Evolutionary conservation across 2,888 invertebrate genomes (phyloP).

Genomic region (Sylvicola fuscatus): DNA sequence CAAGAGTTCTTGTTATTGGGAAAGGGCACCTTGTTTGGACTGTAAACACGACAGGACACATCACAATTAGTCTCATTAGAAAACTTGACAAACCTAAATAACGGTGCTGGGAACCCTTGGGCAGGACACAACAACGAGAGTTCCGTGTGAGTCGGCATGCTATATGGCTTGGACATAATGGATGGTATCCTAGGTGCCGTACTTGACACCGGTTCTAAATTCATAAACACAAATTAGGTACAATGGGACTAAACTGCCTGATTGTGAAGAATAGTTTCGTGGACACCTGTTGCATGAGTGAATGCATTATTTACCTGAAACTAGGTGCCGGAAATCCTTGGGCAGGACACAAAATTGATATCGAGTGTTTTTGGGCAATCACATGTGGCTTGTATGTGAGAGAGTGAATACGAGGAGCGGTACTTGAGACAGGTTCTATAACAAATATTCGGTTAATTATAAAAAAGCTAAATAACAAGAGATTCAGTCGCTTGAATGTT

Average conservation of each 20-base stretch:
- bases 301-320: conserved; percentile 32
- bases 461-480: too few relatives aligned
- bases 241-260: too few relatives aligned
- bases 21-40: too few relatives aligned
- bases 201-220: conserved; percentile 29
- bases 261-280: too few relatives aligned
- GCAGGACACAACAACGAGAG: conserved; percentile 51
- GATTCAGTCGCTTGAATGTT: not conserved
- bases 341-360: conserved; percentile 42
- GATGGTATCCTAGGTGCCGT: conserved; percentile 29
- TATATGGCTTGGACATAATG: conserved; percentile 20
- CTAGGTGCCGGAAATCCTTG: conserved; percentile 46
- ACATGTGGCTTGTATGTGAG: not conserved
- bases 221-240: too few relatives aligned
- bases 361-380: conserved; percentile 15
- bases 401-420: conserved; percentile 34
- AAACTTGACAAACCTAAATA: conserved; percentile 1
- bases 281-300: too few relatives aligned
- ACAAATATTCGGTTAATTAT: too few relatives aligned
- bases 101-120: conserved; percentile 28
- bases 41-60: too few relatives aligned
- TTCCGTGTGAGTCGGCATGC: conserved; percentile 5
- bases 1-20: too few relatives aligned
- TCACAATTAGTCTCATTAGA: too few relatives aligned
- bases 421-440: conserved; percentile 34